Evolutionary conservation across 1,140 invertebrate genomes (phyloP), one percentile per base, ranked within the genome.

Genomic region (Dendroctonus ponderosae): DNA sequence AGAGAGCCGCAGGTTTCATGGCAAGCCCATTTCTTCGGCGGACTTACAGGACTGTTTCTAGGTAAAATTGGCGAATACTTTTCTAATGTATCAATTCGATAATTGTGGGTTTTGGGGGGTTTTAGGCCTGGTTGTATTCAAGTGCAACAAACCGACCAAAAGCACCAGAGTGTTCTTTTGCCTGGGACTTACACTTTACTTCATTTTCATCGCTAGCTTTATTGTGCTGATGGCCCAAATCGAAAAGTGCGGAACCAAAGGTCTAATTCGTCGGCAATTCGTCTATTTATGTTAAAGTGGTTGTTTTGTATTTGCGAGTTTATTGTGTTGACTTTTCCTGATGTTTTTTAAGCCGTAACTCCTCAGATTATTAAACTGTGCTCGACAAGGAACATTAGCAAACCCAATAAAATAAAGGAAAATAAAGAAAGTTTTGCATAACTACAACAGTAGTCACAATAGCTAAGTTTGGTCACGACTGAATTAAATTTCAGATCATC

Each of bases 21-120:
- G 85, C 86, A 89, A 6, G 91, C 93, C 0, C 82, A 79, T 66
- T 78, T 89, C 26, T 87, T 89, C 15, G 94, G 93, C 7, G 92
- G 91, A 0, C 70, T 91, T 0, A 85, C 87, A 4, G 94, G 93
- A 0, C 78, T 94, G 0, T 81, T 92, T 2, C 74, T 93, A n/a
- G 93, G 91, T 67, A 59, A 41, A 46, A 46, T 46, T 46, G 43
- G 12, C 8, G 43, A 46, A 46, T 52, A 6, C 4, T 11, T 9
- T 56, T 39, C 8, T 44, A 46, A 12, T 59, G 8, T 11, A 44
- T 37, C 39, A 14, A 3, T 46, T 54, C 37, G 14, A 41, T 7
- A 56, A 6, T 58, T 46, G 54, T 54, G 38, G 7, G 42, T 69
- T 46, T 63, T 9, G 43, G 78, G 78, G 93, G 0, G 80, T 92